Conservation (phyloP, 35 echinoderm and acorn worm species). For the Apostichopus parvimensis region DNA sequence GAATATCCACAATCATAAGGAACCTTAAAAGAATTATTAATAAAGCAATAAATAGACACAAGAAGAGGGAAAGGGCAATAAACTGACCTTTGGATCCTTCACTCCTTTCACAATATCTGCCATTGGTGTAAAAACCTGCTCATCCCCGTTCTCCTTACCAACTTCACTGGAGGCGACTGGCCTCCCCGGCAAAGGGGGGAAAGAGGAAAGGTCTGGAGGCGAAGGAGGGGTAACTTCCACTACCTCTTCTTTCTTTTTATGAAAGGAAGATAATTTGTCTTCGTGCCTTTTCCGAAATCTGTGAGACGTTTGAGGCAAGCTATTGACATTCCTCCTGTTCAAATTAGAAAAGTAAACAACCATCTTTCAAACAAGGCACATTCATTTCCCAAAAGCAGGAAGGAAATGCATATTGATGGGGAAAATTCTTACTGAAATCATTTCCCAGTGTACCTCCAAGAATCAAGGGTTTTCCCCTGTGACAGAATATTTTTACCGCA, state of each 20-base stretch:
- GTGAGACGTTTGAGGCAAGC: constrained; percentile 35
- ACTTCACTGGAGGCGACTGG: constrained; percentile 56
- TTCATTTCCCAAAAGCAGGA: no score
- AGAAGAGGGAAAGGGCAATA: no score
- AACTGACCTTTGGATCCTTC: constrained; percentile 84
- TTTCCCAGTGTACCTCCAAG: no score
- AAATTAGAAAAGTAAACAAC: neutral
- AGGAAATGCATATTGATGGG: no score
- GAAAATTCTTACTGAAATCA: no score
- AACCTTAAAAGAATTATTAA: no score
- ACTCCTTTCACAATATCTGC: constrained; percentile 92
- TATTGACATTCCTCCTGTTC: constrained; percentile 20
- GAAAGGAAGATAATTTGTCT: constrained; percentile 17
- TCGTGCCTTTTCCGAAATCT: constrained; percentile 29
- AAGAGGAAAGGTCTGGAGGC: constrained; percentile 75
- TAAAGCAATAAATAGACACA: no score
- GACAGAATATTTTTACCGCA: no score
- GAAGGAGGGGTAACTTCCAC: constrained; percentile 66
- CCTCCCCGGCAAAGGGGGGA: constrained; percentile 78
- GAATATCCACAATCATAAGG: no score
- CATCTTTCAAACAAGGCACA: neutral
- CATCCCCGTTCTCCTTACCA: constrained; percentile 54
- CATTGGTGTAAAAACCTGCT: constrained; percentile 77
- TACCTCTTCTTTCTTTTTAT: constrained; percentile 59
- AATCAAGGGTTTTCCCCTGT: no score